A percentile compares a stretch with the other conserved stretches of the same genome.
Evolutionary conservation across 1,140 invertebrate species (phyloP).

Genomic region (Rhyzopertha dominica): DNA sequence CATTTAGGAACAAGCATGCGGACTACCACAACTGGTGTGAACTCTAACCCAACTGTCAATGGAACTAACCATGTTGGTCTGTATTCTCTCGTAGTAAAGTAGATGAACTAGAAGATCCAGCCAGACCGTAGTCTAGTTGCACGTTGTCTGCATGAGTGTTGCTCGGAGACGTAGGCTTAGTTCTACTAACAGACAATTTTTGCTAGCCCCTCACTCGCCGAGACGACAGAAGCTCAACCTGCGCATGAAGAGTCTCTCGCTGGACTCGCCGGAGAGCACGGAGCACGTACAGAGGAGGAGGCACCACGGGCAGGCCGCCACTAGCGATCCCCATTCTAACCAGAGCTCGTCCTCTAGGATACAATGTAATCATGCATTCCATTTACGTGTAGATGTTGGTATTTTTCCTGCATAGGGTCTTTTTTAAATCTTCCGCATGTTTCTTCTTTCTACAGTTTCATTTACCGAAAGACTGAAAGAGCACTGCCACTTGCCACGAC

Average conservation of each 20-base stretch:
- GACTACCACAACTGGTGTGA: conserved; percentile 41
- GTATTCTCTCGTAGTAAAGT: conserved; percentile 32
- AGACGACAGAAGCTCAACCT: conserved; percentile 92
- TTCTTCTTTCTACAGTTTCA: conserved; percentile 27
- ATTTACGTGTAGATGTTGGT: conserved; percentile 11
- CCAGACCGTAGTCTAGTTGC: too few species aligned
- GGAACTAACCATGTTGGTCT: conserved; percentile 39
- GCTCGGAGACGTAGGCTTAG: too few species aligned
- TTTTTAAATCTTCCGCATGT: conserved; percentile 17
- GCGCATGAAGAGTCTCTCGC: conserved; percentile 94
- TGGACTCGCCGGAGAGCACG: conserved; percentile 91
- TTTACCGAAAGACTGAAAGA: conserved; percentile 29
- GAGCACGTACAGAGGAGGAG: conserved; percentile 77
- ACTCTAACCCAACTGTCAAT: conserved; percentile 36
- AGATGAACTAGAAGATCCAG: too few species aligned
- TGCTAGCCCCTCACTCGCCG: conserved; percentile 87
- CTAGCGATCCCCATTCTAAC: conserved; percentile 53
- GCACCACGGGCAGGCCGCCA: conserved; percentile 50
- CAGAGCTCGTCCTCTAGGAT: conserved; percentile 49
- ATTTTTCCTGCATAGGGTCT: background rate
- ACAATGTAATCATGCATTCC: conserved; percentile 44
- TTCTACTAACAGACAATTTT: too few species aligned
- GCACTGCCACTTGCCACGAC: conserved; percentile 42
- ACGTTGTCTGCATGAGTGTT: too few species aligned
- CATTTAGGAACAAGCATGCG: conserved; percentile 42